Base-by-base conservation (phyloP, 2,797 vertebrate genomes). In the Tiaroga cobitis region DNA sequence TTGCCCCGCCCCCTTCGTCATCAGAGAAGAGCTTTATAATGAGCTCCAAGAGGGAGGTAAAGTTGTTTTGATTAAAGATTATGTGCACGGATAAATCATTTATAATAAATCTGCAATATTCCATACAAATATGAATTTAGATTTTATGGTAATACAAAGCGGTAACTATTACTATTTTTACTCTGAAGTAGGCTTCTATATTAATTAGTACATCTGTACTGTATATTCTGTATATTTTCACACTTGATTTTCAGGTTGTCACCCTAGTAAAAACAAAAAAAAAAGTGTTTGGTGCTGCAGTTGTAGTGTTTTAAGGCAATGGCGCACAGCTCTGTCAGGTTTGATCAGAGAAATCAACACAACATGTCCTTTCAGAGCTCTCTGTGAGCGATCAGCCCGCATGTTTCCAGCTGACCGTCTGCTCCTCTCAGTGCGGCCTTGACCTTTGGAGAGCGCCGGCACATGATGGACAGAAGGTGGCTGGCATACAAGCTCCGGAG, bases 401-500 rank as follows among this genome's bases (percentile, higher is more conserved):
- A 3, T 54, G 67, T 69, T 54, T 43, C 63, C 65, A 59, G 26
- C 56, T 46, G 82, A 43, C 49, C 75, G 34, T 59, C 34, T 29
- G 46, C 49, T 78, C 63, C 19, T 56, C 59, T 78, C 49, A 56
- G 65, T 21, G 6, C 8, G 3, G 21, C n/a, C 74, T 78, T 59
- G 75, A 84, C 82, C 63, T 84, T 84, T 59, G 5, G 51, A 84
- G 65, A 81, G n/a, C 39, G 6, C 21, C 56, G 34, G 29, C 39
- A 3, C 6, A 8, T 78, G 82, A 41, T 70, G 70, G 68, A 65
- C 82, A 56, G n/a, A 83, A 88, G 84, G 89, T 86, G 80, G 84
- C 74, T 70, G 85, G 85, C 87, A 89, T 89, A 91, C 90, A 89
- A 80, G 87, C 89, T 93, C 91, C 15, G 90, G 93, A 93, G 92